Conservation (phyloP, 2,888 invertebrate species). For the Caenorhabditis sp. region DNA sequence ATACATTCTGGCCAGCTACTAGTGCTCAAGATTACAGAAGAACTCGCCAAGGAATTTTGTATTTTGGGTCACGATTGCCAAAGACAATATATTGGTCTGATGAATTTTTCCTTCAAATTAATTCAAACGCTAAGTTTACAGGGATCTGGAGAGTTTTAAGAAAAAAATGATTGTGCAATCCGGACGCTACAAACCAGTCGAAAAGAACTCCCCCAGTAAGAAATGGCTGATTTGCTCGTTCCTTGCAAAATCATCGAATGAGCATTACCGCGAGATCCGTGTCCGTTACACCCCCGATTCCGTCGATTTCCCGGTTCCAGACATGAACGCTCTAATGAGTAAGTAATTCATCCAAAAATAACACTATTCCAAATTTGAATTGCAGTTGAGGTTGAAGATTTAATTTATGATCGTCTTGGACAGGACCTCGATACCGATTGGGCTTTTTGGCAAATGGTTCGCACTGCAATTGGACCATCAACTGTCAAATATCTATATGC, state of each 20-base stretch:
- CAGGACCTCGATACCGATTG: too few relatives aligned
- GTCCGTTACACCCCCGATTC: constrained; percentile 25
- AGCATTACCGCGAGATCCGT: constrained; percentile 5
- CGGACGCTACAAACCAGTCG: background rate
- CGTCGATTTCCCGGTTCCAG: constrained; percentile 6
- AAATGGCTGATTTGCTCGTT: constrained; percentile 13
- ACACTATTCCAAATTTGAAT: background rate
- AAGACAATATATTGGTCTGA: too few relatives aligned
- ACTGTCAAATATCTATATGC: constrained; percentile 21
- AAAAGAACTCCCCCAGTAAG: background rate
- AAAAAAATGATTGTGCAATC: background rate
- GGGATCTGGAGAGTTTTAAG: constrained; percentile 1
- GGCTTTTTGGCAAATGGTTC: background rate
- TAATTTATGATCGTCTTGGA: background rate
- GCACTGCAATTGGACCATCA: background rate
- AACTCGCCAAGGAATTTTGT: background rate
- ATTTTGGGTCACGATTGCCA: constrained; percentile 1
- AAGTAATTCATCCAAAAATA: background rate
- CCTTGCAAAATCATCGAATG: background rate
- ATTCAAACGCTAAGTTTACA: too few relatives aligned
- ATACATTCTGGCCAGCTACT: background rate
- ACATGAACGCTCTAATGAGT: background rate
- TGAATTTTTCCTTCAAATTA: too few relatives aligned
- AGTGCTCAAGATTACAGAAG: background rate
- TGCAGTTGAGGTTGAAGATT: background rate